These are phyloP conservation scores for Amphiura filiformis DNA, from an alignment of 35 echinoderm and acorn worm species.

Conservation along the genomic window DNA sequence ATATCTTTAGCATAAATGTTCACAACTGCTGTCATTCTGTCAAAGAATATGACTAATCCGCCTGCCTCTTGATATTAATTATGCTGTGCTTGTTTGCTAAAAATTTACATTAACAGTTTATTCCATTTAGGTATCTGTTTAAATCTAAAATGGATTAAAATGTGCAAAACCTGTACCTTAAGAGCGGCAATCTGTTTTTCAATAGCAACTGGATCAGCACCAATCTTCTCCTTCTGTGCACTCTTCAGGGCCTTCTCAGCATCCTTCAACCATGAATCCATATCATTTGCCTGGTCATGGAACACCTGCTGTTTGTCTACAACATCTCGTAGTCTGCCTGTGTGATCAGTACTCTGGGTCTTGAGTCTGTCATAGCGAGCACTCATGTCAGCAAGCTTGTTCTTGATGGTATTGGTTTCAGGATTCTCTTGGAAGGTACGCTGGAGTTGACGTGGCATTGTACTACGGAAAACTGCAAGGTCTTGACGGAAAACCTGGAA, in stretches of 20 bases:
- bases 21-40: too few species aligned
- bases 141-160: too few species aligned
- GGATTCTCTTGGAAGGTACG: slow-evolving; percentile 79
- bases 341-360: slow-evolving; percentile 55
- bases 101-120: too few species aligned
- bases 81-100: too few species aligned
- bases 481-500: slow-evolving; percentile 84
- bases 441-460: slow-evolving; percentile 80
- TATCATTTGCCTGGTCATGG: slow-evolving; percentile 53
- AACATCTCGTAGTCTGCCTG: slow-evolving; percentile 53
- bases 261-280: slow-evolving; percentile 76
- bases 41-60: too few species aligned
- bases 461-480: slow-evolving; percentile 75
- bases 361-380: slow-evolving; percentile 84
- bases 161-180: too few species aligned
- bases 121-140: too few species aligned
- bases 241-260: slow-evolving; percentile 64
- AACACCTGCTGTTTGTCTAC: slow-evolving; percentile 82
- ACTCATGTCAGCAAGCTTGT: slow-evolving; percentile 63
- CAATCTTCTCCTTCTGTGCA: slow-evolving; percentile 76
- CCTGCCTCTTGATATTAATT: too few species aligned
- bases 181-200: slow-evolving; percentile 87
- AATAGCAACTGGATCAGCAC: slow-evolving; percentile 80
- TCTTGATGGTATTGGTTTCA: slow-evolving; percentile 65
- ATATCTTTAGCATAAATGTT: too few species aligned